Evolutionary conservation across 2,888 invertebrate species (phyloP), one percentile per base, ranked within the genome.

Genomic region (Crocallis elinguaria): DNA sequence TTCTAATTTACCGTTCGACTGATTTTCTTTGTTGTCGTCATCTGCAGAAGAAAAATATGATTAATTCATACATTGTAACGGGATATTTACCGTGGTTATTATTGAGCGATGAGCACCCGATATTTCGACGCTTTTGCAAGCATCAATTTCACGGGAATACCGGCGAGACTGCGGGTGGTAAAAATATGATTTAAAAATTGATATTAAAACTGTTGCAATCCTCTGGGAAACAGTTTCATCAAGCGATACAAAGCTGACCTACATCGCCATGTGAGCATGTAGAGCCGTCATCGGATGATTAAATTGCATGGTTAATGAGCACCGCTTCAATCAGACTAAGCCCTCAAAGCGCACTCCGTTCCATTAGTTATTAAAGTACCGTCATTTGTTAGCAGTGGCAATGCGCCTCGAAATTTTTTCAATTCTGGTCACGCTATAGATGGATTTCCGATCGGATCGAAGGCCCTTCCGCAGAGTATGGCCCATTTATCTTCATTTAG

Each of bases 11-110:
- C 91, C 91, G 53, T 91, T 91, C 4, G 88, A 82, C 67, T 91
- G 91, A 58, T 91, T 91, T 66, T 91, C 91, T 78, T 90, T 91
- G 77, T 91, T 90, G 77, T 91, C 90, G 56, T 91, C 90, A 64
- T 90, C 90, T 82, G 54, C 14, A 32, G 38, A n/a, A 49, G n/a
- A n/a, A n/a, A n/a, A n/a, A n/a, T n/a, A n/a, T n/a, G n/a, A n/a
- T n/a, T n/a, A n/a, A n/a, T n/a, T n/a, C n/a, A n/a, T n/a, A n/a
- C n/a, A n/a, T n/a, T n/a, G n/a, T n/a, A n/a, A n/a, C n/a, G n/a
- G n/a, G n/a, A n/a, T n/a, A n/a, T n/a, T n/a, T n/a, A n/a, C n/a
- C n/a, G n/a, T n/a, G n/a, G n/a, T n/a, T n/a, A n/a, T n/a, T n/a
- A n/a, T n/a, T n/a, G n/a, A n/a, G n/a, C n/a, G n/a, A n/a, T n/a